These are phyloP conservation scores for Xanthorhoe spadicearia DNA, from an alignment of 2,888 invertebrate genomes.

Conservation along the genomic window DNA sequence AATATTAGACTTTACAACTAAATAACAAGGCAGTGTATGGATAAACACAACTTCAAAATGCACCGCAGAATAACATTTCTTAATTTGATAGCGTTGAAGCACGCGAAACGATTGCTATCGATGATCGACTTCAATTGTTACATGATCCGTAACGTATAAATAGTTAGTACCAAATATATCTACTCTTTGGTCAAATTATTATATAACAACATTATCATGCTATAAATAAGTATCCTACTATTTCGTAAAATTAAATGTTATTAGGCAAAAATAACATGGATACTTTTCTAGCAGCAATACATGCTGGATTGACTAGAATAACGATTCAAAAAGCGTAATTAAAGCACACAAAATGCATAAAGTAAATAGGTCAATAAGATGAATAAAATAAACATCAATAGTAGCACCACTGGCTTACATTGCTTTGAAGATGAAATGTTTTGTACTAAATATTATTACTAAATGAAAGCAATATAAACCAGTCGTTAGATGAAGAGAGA, in stretches of 20 bases:
- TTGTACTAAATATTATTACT: constrained; percentile 55
- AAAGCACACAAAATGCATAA: constrained; percentile 62
- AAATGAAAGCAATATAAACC: constrained; percentile 51
- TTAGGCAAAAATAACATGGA: constrained; percentile 29
- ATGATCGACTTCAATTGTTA: constrained; percentile 29
- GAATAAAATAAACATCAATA: constrained; percentile 48
- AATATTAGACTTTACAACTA: constrained; percentile 40
- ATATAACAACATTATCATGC: constrained; percentile 35
- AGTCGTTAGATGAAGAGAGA: constrained; percentile 44
- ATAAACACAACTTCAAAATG: constrained; percentile 51
- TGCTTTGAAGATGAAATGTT: constrained; percentile 41
- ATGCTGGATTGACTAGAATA: constrained; percentile 53
- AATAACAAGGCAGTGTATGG: constrained; percentile 57
- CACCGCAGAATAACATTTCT: constrained; percentile 41
- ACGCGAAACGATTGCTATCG: constrained; percentile 32
- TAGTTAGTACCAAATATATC: constrained; percentile 6
- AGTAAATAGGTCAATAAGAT: constrained; percentile 48
- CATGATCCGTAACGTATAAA: constrained; percentile 12
- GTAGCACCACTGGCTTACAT: constrained; percentile 61
- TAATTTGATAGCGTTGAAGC: constrained; percentile 31
- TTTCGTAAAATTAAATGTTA: constrained; percentile 36
- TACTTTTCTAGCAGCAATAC: constrained; percentile 45
- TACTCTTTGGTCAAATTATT: constrained; percentile 6
- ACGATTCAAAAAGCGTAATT: constrained; percentile 63
- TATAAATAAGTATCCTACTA: constrained; percentile 38